phyloP scores from a whole-genome alignment of 1,140 invertebrate species.

The Euura saliciscinereae region DNA sequence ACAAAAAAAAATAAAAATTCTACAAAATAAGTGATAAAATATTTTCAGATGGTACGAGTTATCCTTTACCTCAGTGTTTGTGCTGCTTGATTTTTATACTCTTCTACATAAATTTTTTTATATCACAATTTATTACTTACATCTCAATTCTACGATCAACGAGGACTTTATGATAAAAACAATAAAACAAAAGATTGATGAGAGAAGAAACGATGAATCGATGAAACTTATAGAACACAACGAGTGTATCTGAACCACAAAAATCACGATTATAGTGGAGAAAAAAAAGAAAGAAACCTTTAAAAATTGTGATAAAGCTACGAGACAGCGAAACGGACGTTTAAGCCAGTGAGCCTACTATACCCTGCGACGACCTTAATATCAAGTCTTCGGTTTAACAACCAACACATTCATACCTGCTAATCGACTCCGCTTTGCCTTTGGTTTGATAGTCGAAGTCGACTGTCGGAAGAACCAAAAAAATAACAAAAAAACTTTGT shows the following conservation, averaged over 20 bases:
- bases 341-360: background rate
- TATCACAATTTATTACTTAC: too few relatives aligned
- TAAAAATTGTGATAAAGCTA: background rate
- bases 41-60: background rate
- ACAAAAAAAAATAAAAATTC: too few relatives aligned
- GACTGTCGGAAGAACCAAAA: slow-evolving; percentile 57
- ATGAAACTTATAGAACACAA: background rate
- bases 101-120: too few relatives aligned
- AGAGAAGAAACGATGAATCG: background rate
- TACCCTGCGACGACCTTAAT: background rate
- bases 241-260: background rate
- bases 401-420: slow-evolving; percentile 49
- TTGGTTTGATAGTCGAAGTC: slow-evolving; percentile 55
- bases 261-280: background rate
- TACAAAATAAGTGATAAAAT: too few relatives aligned
- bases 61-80: slow-evolving; percentile 53
- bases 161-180: too few relatives aligned
- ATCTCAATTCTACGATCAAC: too few relatives aligned
- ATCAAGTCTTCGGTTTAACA: slow-evolving; percentile 6
- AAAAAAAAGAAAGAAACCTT: too few relatives aligned
- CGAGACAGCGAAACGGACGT: background rate
- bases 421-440: slow-evolving; percentile 54
- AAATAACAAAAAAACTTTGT: slow-evolving; percentile 48
- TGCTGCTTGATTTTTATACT: slow-evolving; percentile 24
- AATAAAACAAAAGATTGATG: background rate